A percentile compares a stretch with the other conserved stretches of the same genome.
These are phyloP conservation scores for Sarcophaga rosellei DNA, from an alignment of 2,888 invertebrate species.

Conservation along the genomic window DNA sequence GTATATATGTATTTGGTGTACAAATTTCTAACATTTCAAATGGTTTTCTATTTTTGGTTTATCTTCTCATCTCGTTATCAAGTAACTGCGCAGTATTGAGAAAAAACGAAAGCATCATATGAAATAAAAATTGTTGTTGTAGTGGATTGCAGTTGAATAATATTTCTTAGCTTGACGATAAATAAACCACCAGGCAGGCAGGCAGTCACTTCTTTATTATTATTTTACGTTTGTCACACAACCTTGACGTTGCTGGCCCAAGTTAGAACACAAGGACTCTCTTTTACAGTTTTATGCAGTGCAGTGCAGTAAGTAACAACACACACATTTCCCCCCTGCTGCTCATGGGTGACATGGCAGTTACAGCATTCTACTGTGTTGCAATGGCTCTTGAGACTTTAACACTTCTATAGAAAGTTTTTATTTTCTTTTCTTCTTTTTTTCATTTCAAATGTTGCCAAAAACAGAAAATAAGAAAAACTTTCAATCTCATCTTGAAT, in stretches of 20 bases:
- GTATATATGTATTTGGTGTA: too few relatives aligned
- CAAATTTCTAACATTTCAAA: conserved; percentile 39
- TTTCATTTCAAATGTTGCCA: neutral
- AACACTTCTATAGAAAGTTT: conserved; percentile 60
- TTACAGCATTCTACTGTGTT: neutral
- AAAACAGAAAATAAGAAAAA: conserved; percentile 27
- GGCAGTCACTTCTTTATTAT: neutral
- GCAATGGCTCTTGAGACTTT: conserved; percentile 64
- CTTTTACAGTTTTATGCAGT: neutral
- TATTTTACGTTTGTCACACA: conserved; percentile 49
- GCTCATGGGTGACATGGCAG: too few relatives aligned
- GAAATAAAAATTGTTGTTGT: too few relatives aligned
- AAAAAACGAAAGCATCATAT: conserved; percentile 5
- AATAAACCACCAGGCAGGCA: too few relatives aligned
- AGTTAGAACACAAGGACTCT: conserved; percentile 45
- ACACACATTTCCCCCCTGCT: conserved; percentile 37
- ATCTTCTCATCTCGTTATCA: conserved; percentile 44
- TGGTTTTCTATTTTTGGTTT: conserved; percentile 1
- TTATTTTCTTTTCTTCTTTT: conserved; percentile 9
- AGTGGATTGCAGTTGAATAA: conserved; percentile 17
- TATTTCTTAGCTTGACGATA: conserved; percentile 1
- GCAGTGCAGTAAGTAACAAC: neutral
- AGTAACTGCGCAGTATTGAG: conserved; percentile 59
- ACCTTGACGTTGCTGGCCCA: conserved; percentile 65
- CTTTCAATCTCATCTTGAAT: conserved; percentile 48